These are phyloP conservation scores for Avahi laniger DNA, from an alignment of 2,797 vertebrate species.

Conservation along the genomic window DNA sequence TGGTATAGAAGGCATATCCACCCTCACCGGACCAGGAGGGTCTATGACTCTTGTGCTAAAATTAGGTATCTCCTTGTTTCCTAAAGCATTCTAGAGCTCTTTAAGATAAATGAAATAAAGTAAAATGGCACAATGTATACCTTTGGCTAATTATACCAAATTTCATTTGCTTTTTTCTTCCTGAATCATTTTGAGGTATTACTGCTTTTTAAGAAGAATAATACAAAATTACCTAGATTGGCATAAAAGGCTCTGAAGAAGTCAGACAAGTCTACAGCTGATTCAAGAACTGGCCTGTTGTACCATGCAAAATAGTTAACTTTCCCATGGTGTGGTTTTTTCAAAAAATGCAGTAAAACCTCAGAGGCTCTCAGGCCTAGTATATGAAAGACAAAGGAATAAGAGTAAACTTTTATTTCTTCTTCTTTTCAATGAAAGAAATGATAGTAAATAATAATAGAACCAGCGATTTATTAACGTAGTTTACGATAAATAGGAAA, in stretches of 20 bases:
- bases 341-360: not conserved
- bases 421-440: slow-evolving; percentile 2
- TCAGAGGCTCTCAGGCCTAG: not conserved
- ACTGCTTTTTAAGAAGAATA: not conserved
- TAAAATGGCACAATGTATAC: not conserved
- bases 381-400: not conserved
- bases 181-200: not conserved
- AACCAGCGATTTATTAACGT: not conserved
- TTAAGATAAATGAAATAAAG: not conserved
- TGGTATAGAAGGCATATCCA: not conserved
- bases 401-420: not conserved
- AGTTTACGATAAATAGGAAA: not conserved
- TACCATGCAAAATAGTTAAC: not conserved
- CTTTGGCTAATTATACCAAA: not conserved
- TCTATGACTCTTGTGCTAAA: not conserved
- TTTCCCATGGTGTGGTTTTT: too few relatives aligned
- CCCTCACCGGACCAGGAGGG: not conserved
- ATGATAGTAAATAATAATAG: not conserved
- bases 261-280: not conserved
- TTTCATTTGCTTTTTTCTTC: not conserved
- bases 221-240: not conserved
- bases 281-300: not conserved
- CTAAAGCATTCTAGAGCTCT: not conserved
- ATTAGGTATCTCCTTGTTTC: not conserved
- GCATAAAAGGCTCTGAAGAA: not conserved